Base-by-base conservation (phyloP, 1,140 invertebrate genomes). In the Adoxophyes honmai region DNA sequence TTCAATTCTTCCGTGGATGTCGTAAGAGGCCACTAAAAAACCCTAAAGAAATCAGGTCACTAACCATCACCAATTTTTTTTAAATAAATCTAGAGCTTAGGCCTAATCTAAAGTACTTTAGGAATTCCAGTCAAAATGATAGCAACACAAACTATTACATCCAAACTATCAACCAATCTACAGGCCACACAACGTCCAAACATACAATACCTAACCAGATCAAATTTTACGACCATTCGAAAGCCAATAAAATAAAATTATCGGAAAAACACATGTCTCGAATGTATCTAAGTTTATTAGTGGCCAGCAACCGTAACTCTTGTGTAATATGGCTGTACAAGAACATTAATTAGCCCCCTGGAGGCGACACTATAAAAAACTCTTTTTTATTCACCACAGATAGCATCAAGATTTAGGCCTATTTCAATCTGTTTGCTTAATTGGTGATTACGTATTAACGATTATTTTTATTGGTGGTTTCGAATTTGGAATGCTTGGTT, bases 261-360 rank as follows among this genome's bases (percentile, higher is more conserved):
- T 58, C 53, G 57, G 35, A 65, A 65, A 73, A 81, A 83, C 78
- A 83, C 54, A 75, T 81, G 80, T 80, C 70, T 34, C 36, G 48
- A 64, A 64, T 67, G 65, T 66, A 58, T 44, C 52, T 42, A 67
- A 67, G 61, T 80, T 77, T 82, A 79, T 78, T 68, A 66, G 55
- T 11, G 15, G 2, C 21, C 28, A 53, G 38, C 13, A 51, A 56
- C 59, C 72, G 71, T 83, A 81, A 73, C 59, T 81, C 62, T 61
- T 36, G 55, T 68, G 66, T 70, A 70, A 73, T 69, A 77, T 69
- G 68, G 62, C 34, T 53, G 7, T 60, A 75, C 68, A 74, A 55
- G 68, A 59, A 60, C 75, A 79, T 83, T 83, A 83, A 83, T 83
- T 83, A 81, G 58, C 73, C 76, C 67, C 74, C 75, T 68, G 68